These are phyloP conservation scores for Aplocera efformata DNA, from an alignment of 2,888 invertebrate species.

Conservation along the genomic window DNA sequence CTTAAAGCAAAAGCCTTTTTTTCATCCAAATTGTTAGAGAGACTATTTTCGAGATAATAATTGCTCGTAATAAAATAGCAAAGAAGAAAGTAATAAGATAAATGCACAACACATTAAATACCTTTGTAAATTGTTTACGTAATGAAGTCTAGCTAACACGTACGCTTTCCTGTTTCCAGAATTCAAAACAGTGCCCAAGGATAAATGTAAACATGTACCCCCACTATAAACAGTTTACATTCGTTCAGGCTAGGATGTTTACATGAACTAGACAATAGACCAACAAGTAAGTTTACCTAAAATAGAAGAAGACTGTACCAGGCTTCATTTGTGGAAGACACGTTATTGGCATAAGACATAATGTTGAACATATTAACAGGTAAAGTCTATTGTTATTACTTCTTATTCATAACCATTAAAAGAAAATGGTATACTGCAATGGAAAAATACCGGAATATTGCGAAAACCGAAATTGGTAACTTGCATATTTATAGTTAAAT, in stretches of 20 bases:
- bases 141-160: no score
- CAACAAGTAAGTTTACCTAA: constrained; percentile 32
- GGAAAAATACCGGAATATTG: no score
- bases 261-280: constrained; percentile 37
- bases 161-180: constrained; percentile 37
- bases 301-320: constrained; percentile 10
- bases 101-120: no score
- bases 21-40: no score
- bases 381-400: no score
- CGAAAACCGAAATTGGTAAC: no score
- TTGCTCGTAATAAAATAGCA: no score
- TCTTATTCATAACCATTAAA: neutral
- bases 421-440: no score
- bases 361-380: constrained; percentile 29
- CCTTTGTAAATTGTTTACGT: neutral
- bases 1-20: no score
- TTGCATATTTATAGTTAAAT: no score
- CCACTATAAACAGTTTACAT: constrained; percentile 34
- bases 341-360: constrained; percentile 28
- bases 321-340: constrained; percentile 19
- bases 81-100: no score
- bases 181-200: constrained; percentile 35
- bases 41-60: no score
- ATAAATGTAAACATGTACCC: constrained; percentile 47
- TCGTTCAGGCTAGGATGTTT: constrained; percentile 32